phyloP scores from a whole-genome alignment of 1,140 invertebrate genomes.

The Anoplophora glabripennis region DNA sequence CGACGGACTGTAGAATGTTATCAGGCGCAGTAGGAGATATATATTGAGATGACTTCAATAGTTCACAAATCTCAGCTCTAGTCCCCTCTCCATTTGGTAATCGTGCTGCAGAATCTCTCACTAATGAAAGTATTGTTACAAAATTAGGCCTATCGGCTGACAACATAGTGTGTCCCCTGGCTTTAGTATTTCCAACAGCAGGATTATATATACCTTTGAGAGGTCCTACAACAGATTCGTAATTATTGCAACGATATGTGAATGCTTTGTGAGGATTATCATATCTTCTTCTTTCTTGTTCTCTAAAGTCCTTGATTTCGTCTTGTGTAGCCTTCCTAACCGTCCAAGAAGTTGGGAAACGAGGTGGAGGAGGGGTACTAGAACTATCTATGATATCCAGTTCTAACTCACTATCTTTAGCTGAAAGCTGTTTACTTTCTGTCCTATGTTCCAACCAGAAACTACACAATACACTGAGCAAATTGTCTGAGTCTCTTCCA shows the following conservation, averaged over 20 bases:
- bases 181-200: slow-evolving; percentile 51
- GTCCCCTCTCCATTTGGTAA: slow-evolving; percentile 94
- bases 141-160: slow-evolving; percentile 82
- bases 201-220: slow-evolving; percentile 82
- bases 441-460: slow-evolving; percentile 68
- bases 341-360: slow-evolving; percentile 73
- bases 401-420: slow-evolving; percentile 45
- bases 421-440: slow-evolving; percentile 43
- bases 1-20: slow-evolving; percentile 74
- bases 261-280: slow-evolving; percentile 82
- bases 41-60: slow-evolving; percentile 83
- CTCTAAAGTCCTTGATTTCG: slow-evolving; percentile 76
- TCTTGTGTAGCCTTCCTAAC: slow-evolving; percentile 73
- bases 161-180: slow-evolving; percentile 80
- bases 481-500: slow-evolving; percentile 84
- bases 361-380: slow-evolving; percentile 31
- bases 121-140: slow-evolving; percentile 86
- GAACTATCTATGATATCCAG: slow-evolving; percentile 45
- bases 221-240: slow-evolving; percentile 84
- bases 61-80: slow-evolving; percentile 80
- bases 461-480: slow-evolving; percentile 70
- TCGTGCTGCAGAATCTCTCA: slow-evolving; percentile 87
- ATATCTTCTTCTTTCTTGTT: slow-evolving; percentile 68
- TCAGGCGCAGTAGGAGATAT: slow-evolving; percentile 70
- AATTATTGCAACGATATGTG: slow-evolving; percentile 73